A percentile compares a stretch with the other conserved stretches of the same genome.
Evolutionary conservation across 2,113 vertebrate genomes (phyloP).

Genomic region (Brachyistius frenatus): DNA sequence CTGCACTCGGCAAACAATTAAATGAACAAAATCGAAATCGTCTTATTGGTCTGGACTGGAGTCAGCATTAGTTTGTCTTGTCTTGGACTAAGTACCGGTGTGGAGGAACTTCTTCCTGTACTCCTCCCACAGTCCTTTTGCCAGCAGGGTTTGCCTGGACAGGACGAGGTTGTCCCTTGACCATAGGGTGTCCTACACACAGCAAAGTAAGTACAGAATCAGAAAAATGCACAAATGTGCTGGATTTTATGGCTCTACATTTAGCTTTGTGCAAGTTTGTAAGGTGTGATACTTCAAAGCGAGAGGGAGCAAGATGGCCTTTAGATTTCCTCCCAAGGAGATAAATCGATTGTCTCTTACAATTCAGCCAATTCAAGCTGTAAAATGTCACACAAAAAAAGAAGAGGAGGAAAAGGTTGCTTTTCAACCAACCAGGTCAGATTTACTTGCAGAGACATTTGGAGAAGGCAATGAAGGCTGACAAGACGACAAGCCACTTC

Average conservation of each 20-base stretch:
- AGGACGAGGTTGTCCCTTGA: conserved; percentile 79
- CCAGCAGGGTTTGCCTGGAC: conserved; percentile 74
- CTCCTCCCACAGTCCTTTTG: conserved; percentile 79
- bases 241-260: not conserved
- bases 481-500: conserved; percentile 76
- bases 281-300: not conserved
- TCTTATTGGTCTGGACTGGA: conserved; percentile 67
- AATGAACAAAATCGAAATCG: not conserved
- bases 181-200: conserved; percentile 79
- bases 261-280: not conserved
- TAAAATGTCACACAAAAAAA: conserved; percentile 10
- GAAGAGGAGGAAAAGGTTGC: not conserved
- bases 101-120: conserved; percentile 65
- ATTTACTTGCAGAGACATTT: conserved; percentile 79
- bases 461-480: conserved; percentile 72
- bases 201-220: not conserved
- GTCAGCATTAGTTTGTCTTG: conserved; percentile 69
- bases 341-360: too few species aligned
- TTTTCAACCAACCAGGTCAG: conserved; percentile 22
- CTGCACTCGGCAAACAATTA: not conserved
- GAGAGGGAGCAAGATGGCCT: not conserved
- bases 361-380: not conserved
- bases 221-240: not conserved
- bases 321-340: too few species aligned
- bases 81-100: conserved; percentile 68